Conservation (phyloP, 1,140 invertebrate genomes). For the Nebria ingens region DNA sequence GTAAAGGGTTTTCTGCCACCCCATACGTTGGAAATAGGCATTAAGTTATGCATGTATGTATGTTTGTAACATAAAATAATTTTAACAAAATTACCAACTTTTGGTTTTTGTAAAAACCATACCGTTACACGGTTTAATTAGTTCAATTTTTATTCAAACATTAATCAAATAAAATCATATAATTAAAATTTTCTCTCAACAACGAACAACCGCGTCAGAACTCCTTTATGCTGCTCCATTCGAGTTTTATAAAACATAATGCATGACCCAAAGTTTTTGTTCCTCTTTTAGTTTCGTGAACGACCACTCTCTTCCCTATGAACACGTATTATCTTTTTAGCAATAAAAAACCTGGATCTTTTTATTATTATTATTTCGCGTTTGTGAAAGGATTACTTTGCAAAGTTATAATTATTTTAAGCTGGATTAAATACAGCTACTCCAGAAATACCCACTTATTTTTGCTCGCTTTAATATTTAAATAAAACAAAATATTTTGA, state of each 20-base stretch:
- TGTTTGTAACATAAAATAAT: no score
- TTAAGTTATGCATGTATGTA: no score
- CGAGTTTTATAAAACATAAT: neutral
- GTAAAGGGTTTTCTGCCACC: no score
- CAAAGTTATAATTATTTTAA: constrained; percentile 9
- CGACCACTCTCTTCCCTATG: no score
- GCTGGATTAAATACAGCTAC: constrained; percentile 5
- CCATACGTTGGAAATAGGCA: no score
- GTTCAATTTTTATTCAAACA: neutral
- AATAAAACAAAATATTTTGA: no score
- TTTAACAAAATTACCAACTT: neutral
- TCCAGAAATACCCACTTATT: neutral
- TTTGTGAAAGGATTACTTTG: neutral
- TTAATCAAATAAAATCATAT: neutral
- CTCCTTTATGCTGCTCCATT: neutral
- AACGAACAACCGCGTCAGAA: neutral
- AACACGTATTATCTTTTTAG: neutral
- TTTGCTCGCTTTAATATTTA: no score
- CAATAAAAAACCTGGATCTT: neutral
- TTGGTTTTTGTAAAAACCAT: neutral
- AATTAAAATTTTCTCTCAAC: neutral
- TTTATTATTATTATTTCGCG: no score
- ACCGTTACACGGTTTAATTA: neutral
- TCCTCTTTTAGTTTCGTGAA: neutral
- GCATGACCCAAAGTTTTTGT: neutral